Evolutionary conservation across 2,797 vertebrate species (phyloP), one percentile per base, ranked within the genome.

Genomic region (Neomorphus geoffroyi): DNA sequence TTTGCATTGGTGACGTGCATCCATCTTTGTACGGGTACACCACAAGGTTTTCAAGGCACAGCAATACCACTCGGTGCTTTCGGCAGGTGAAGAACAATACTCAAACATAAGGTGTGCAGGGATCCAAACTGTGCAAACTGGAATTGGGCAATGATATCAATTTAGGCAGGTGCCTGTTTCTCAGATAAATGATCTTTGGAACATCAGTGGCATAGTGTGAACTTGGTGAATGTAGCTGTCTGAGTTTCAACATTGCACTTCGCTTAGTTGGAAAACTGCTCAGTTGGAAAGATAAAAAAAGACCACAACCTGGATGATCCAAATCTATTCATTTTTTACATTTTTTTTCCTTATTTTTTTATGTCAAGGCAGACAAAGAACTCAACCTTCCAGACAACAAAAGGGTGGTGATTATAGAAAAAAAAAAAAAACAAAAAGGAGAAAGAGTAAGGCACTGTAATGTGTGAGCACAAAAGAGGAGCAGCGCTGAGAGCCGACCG

Each of bases 401-500:
- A 2, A 65, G 32, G 9, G 7, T 39, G 60, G 51, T 50, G 56
- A 73, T 32, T 61, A 21, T 11, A 82, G 37, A 18, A 56, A 26
- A 56, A 58, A 56, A 17, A 11, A 5, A 24, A 26, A 50, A 21
- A 51, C 51, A 10, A 45, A 26, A 27, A 13, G 24, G 4, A 13
- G 13, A 14, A 73, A 26, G 62, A 50, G 3, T 46, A 39, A 41
- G 51, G 43, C 16, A 6, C 15, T 77, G 23, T 61, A 67, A 50
- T 1, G 1, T 50, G 15, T 1, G 6, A 57, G 41, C 28, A 88
- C 46, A 37, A 80, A 48, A 41, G 57, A 75, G 41, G 43, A 58
- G n/a, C n/a, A 64, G 75, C 0, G 0, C n/a, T 48, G 32, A 22
- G n/a, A 75, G 28, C 26, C 2, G 3, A 69, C 46, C n/a, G 17